Conservation (phyloP, 2,888 invertebrate species). For the Lordiphosa fenestrarum region DNA sequence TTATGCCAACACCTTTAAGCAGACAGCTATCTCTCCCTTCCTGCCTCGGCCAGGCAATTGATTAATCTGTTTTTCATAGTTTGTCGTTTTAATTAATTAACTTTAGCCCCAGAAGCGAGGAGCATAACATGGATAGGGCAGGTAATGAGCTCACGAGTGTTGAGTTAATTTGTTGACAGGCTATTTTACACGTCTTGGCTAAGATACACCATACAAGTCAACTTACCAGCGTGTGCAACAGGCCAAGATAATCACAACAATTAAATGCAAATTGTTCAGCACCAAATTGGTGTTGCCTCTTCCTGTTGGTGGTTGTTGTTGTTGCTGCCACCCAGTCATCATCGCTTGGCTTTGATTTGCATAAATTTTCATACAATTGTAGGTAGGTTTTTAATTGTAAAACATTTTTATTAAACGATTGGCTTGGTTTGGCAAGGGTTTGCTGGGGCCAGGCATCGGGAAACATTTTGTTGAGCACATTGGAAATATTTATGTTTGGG, state of each 20-base stretch:
- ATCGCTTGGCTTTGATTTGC: conserved; percentile 64
- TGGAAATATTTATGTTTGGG: conserved; percentile 15
- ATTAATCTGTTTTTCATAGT: conserved; percentile 58
- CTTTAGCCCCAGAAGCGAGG: conserved; percentile 27
- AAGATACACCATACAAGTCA: conserved; percentile 17
- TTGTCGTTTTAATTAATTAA: conserved; percentile 47
- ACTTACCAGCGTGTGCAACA: conserved; percentile 77
- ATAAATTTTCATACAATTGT: conserved; percentile 72
- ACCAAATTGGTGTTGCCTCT: conserved; percentile 35
- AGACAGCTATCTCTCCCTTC: conserved; percentile 47
- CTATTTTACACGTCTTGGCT: conserved; percentile 51
- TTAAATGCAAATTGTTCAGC: conserved; percentile 75
- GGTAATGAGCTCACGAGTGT: conserved; percentile 37
- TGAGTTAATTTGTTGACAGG: conserved; percentile 71
- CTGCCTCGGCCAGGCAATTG: conserved; percentile 46
- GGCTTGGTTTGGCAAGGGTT: conserved; percentile 31
- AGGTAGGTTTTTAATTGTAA: conserved; percentile 56
- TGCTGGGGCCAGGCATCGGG: conserved; percentile 53
- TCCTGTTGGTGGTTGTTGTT: conserved; percentile 29
- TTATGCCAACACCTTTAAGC: conserved; percentile 62
- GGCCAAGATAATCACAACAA: conserved; percentile 78
- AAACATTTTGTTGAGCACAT: conserved; percentile 65
- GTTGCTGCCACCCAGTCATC: conserved; percentile 52
- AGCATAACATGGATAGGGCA: conserved; percentile 3
- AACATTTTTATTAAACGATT: conserved; percentile 49